These are phyloP conservation scores for Porphyrio hochstetteri DNA, from an alignment of 2,113 vertebrate species.

Conservation along the genomic window DNA sequence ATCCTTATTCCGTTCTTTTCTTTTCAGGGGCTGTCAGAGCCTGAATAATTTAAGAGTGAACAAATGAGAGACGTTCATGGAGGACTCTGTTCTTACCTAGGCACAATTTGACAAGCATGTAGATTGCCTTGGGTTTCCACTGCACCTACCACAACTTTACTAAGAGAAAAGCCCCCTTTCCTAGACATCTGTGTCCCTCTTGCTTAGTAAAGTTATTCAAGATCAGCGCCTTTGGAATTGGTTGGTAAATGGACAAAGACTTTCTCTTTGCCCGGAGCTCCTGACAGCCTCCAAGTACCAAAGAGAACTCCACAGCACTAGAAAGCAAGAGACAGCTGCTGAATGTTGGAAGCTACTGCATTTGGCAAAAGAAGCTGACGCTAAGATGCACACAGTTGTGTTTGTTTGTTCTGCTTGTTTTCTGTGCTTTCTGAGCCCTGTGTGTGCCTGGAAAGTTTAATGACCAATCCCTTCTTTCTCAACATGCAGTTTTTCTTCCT, in stretches of 20 bases:
- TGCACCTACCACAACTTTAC: slow-evolving; percentile 70
- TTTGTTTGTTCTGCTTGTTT: slow-evolving; percentile 71
- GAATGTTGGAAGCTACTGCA: slow-evolving; percentile 70
- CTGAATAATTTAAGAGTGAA: slow-evolving; percentile 70
- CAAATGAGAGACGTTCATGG: slow-evolving; percentile 60
- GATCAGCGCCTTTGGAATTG: slow-evolving; percentile 68
- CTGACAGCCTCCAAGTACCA: slow-evolving; percentile 66
- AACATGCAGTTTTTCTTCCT: slow-evolving; percentile 63
- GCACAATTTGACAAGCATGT: slow-evolving; percentile 64
- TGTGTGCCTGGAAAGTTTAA: slow-evolving; percentile 66
- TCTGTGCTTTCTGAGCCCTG: slow-evolving; percentile 66
- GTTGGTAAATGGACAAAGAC: slow-evolving; percentile 65
- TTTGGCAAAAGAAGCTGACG: slow-evolving; percentile 69
- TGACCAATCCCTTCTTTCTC: slow-evolving; percentile 51
- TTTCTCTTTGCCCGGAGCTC: slow-evolving; percentile 69
- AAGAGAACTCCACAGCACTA: slow-evolving; percentile 66
- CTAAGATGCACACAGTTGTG: slow-evolving; percentile 67
- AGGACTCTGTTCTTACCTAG: slow-evolving; percentile 69
- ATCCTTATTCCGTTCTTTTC: slow-evolving; percentile 66
- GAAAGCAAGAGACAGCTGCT: slow-evolving; percentile 71
- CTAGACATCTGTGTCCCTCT: slow-evolving; percentile 58
- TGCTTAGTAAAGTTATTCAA: slow-evolving; percentile 69
- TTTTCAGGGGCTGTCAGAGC: slow-evolving; percentile 70
- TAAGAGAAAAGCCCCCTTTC: slow-evolving; percentile 59
- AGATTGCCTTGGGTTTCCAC: slow-evolving; percentile 67